Conservation (phyloP, 2,113 vertebrate genomes). For the Platycercus adscitus region DNA sequence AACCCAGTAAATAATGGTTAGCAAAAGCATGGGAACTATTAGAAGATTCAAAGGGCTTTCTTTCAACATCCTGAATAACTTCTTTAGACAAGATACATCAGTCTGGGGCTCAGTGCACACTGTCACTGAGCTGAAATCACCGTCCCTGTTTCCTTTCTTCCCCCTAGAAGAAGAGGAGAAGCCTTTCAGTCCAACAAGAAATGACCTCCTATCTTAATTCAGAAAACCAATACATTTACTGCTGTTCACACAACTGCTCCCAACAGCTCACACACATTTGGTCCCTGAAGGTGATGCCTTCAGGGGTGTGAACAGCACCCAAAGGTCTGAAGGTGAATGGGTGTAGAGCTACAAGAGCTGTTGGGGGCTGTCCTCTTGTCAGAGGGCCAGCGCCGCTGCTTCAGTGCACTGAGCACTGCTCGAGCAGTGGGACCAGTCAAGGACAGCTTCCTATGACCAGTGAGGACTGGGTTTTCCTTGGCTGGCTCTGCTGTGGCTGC, state of each 20-base stretch:
- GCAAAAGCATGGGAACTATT: background rate
- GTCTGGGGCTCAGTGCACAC: background rate
- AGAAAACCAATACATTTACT: background rate
- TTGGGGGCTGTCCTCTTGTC: background rate
- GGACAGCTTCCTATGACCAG: fast-evolving
- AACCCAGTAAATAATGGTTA: background rate
- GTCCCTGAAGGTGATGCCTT: background rate
- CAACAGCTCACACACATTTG: too few relatives aligned
- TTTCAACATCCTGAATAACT: background rate
- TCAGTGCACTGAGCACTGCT: background rate
- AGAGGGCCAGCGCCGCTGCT: fast-evolving
- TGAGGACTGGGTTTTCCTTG: background rate
- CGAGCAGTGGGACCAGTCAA: background rate
- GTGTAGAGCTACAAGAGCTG: background rate
- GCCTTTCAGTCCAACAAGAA: background rate
- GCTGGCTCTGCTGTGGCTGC: background rate
- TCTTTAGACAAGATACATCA: background rate
- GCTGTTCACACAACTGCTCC: background rate
- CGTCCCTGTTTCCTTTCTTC: background rate
- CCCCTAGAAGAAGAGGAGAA: background rate
- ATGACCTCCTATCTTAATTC: background rate
- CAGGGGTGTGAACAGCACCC: background rate
- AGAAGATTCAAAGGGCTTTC: background rate
- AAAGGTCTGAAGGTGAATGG: fast-evolving
- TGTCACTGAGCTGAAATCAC: background rate